phyloP scores from a whole-genome alignment of 1,140 invertebrate genomes.

The Metaphire vulgaris region DNA sequence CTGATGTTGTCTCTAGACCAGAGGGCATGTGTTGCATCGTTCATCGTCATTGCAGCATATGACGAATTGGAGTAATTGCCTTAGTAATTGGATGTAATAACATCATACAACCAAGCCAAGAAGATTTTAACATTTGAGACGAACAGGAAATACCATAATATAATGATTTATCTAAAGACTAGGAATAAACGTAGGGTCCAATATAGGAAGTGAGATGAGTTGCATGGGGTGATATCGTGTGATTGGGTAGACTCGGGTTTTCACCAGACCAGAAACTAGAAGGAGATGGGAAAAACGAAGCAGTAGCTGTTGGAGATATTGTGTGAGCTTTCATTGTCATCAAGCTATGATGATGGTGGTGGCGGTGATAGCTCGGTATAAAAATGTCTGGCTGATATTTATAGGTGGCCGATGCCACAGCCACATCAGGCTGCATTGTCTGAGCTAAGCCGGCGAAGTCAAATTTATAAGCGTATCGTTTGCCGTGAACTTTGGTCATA shows the following conservation, averaged over 20 bases:
- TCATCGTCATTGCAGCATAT: no score
- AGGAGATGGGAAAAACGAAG: slow-evolving; percentile 23
- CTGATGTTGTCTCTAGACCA: no score
- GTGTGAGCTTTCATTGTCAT: not conserved
- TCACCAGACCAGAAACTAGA: slow-evolving; percentile 24
- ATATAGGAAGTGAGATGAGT: slow-evolving; percentile 19
- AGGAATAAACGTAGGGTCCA: slow-evolving; percentile 5
- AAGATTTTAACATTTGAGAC: no score
- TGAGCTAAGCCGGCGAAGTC: slow-evolving; percentile 68
- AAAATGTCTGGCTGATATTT: slow-evolving; percentile 27
- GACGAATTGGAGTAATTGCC: no score
- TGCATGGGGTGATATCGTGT: slow-evolving; percentile 17
- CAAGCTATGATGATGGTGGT: slow-evolving; percentile 18
- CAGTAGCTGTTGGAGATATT: not conserved
- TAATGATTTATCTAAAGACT: no score
- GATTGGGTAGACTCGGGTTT: slow-evolving; percentile 22
- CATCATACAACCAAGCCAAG: no score
- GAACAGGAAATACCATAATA: no score
- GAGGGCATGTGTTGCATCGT: no score
- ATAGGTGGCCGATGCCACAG: slow-evolving; percentile 18
- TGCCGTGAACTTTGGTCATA: slow-evolving; percentile 61
- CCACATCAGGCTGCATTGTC: slow-evolving; percentile 33
- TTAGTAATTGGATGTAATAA: no score
- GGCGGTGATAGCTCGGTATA: slow-evolving; percentile 20
- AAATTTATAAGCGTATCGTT: no score